Evolutionary conservation across 2,797 vertebrate genomes (phyloP), one percentile per base, ranked within the genome.

Genomic region (Myotis myotis): DNA sequence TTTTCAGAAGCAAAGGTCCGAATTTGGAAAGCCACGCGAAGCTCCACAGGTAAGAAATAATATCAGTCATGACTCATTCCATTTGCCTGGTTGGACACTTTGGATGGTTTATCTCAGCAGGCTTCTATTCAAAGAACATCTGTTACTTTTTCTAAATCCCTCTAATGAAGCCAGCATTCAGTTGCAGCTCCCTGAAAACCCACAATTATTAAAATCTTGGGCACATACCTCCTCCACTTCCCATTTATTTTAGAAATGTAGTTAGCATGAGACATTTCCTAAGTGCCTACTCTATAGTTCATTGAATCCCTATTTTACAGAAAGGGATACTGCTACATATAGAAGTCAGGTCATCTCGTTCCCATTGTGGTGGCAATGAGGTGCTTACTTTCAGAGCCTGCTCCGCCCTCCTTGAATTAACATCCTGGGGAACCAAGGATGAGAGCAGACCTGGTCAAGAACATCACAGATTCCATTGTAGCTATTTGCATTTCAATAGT

Each of bases 111-210:
- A 87, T 94, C 83, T 91, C 81, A 66, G 91, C 57, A 93, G 83
- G 89, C 85, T 97, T 96, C 38, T 89, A 55, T 68, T 91, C 57
- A 91, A 94, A 97, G 72, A 93, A 93, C 64, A 91, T 76, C 88
- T 94, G 91, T 85, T 96, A 79, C 51, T 55, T 96, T 96, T 95
- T 76, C 78, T 41, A 78, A 84, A 80, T 86, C 60, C 30, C 75
- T 95, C 13, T 71, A 79, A 92, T 71, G 90, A 96, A 89, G 68
- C 19, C 47, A 90, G 15, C 36, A 41, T 86, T 87, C 17, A 87
- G 44, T 85, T 87, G 64, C 41, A 92, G 22, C 49, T 94, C 44
- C 47, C 17, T 62, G 33, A 68, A 95, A 88, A 88, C 23, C 17
- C 19, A 92, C 83, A 71, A 71, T 81, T 89, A 66, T 89, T 90